Percentiles rank a stretch among this genome's conserved stretches.
These are phyloP conservation scores for Bubo bubo DNA, from an alignment of 2,113 vertebrate genomes.

Conservation along the genomic window DNA sequence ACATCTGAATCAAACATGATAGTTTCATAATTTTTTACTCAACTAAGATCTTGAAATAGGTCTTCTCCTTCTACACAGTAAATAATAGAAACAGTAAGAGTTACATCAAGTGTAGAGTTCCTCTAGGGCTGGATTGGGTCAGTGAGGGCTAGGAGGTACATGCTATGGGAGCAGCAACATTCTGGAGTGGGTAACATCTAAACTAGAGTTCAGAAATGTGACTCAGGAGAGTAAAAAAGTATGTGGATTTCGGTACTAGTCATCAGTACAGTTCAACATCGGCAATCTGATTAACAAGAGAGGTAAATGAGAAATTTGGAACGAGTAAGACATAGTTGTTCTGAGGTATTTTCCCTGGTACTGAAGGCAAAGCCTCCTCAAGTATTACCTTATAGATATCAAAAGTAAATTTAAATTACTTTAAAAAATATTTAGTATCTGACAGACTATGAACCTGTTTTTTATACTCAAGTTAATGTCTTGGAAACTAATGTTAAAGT, in stretches of 20 bases:
- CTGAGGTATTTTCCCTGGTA: neutral
- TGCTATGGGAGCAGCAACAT: neutral
- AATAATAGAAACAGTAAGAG: neutral
- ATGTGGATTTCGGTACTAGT: neutral
- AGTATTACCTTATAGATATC: neutral
- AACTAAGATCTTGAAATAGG: neutral
- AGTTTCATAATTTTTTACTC: neutral
- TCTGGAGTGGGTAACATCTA: neutral
- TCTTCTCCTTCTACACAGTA: neutral
- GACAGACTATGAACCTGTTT: neutral
- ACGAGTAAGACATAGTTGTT: neutral
- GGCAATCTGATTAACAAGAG: neutral
- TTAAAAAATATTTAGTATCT: neutral
- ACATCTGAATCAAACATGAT: neutral
- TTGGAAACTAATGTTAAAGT: neutral
- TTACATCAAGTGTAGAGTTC: neutral
- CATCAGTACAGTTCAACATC: neutral
- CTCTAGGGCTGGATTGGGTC: neutral
- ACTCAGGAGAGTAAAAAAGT: neutral
- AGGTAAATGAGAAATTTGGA: neutral
- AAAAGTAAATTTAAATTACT: neutral
- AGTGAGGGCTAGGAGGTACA: neutral
- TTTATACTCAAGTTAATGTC: neutral
- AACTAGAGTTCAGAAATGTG: neutral
- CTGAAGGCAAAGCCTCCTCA: neutral